Conservation (phyloP, 2,888 invertebrate genomes). For the Papilio gigon region DNA sequence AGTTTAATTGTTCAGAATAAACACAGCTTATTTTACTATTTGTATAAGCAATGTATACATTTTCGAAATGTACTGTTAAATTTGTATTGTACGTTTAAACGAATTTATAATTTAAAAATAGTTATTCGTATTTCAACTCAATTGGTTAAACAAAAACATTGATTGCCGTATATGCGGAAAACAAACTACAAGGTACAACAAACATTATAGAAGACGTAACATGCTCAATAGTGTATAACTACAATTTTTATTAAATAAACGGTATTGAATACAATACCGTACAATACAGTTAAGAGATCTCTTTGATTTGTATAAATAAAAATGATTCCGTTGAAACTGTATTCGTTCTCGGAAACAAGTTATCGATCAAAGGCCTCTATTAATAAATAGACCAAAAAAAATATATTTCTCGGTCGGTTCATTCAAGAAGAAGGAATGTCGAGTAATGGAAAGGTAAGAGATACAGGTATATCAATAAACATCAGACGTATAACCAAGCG, state of each 20-base stretch:
- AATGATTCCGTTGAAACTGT: slow-evolving; percentile 28
- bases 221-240: not conserved
- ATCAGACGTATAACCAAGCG: not conserved
- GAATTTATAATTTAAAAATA: slow-evolving; percentile 11
- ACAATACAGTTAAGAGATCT: not conserved
- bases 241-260: slow-evolving; percentile 10
- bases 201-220: not conserved
- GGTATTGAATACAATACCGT: not conserved
- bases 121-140: slow-evolving; percentile 2
- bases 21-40: slow-evolving; percentile 42
- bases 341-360: slow-evolving; percentile 37
- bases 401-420: slow-evolving; percentile 45
- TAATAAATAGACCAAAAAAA: slow-evolving; percentile 44
- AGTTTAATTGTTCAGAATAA: slow-evolving; percentile 62
- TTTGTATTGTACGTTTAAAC: slow-evolving; percentile 8
- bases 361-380: slow-evolving; percentile 39
- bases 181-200: not conserved
- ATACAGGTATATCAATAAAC: slow-evolving; percentile 43
- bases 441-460: slow-evolving; percentile 46
- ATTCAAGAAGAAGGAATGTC: slow-evolving; percentile 45
- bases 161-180: not conserved
- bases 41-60: slow-evolving; percentile 37
- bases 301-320: slow-evolving; percentile 16
- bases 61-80: slow-evolving; percentile 1
- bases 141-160: not conserved